Evolutionary conservation across 64 coral and sea anemone genomes (phyloP).

Genomic region (Actinia equina): DNA sequence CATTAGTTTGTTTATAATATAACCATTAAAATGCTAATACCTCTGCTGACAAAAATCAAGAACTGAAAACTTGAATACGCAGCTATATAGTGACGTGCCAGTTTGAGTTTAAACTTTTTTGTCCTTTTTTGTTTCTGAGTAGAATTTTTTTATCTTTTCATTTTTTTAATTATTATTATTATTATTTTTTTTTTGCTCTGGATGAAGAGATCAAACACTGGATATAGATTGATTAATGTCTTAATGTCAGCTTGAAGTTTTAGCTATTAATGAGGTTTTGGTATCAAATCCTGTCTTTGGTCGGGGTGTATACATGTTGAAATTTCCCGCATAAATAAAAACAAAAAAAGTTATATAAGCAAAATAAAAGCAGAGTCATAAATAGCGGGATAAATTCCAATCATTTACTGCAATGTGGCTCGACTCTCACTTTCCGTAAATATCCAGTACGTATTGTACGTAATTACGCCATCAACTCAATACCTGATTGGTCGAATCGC

Average conservation of each 20-base stretch:
- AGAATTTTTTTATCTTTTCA: too few relatives aligned
- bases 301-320: neutral
- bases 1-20: neutral
- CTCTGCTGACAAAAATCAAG: neutral
- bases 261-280: neutral
- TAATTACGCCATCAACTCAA: neutral
- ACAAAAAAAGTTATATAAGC: neutral
- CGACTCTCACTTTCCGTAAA: neutral
- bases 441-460: neutral
- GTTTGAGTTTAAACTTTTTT: too few relatives aligned
- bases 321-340: neutral
- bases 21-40: neutral
- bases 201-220: too few relatives aligned
- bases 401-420: neutral
- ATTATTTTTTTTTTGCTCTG: too few relatives aligned
- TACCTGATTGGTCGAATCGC: neutral
- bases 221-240: too few relatives aligned
- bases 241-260: too few relatives aligned
- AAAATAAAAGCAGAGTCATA: neutral
- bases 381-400: constrained; percentile 13
- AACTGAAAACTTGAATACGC: neutral
- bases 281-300: neutral
- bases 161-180: too few relatives aligned
- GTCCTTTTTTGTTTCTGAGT: too few relatives aligned
- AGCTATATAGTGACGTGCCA: too few relatives aligned